Evolutionary conservation across 1,140 invertebrate species (phyloP), one percentile per base, ranked within the genome.

Genomic region (Ceratina japonica): DNA sequence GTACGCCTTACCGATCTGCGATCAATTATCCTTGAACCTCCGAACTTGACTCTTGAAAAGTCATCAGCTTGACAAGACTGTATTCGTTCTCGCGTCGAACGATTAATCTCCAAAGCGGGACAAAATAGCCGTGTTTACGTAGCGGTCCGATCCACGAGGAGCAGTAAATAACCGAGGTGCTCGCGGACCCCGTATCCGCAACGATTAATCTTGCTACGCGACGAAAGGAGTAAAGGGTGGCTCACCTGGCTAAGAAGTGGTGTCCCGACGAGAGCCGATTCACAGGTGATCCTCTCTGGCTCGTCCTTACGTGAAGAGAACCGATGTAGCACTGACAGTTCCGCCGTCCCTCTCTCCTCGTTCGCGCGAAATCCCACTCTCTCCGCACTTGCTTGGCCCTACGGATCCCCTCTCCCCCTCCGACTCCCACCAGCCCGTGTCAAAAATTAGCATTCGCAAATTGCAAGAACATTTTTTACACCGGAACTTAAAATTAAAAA

Each of bases 231-330:
- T 2, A 18, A 13, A 64, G n/a, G 58, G 56, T 16, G 22, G 20
- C 84, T 86, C 70, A 86, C 85, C 71, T 80, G 79, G 75, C 20
- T 75, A 10, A 61, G 62, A 61, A 75, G 68, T 58, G 71, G 72
- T 80, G 66, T 74, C 75, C 37, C 52, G 66, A 22, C 66, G 62
- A 83, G 59, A 86, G 51, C 56, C 70, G 56, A 71, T 81, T 83
- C 72, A 82, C 78, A 81, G 85, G 69, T 83, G 77, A 83, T n/a
- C 82, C 64, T 74, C 64, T 74, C 77, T 58, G 80, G 84, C 31
- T 85, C 87, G 87, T 90, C 86, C 84, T 89, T 83, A 83, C 87
- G 64, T 83, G 79, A 75, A 71, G 86, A 90, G 87, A 81, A 87
- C 79, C 89, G 80, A 81, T 80, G 83, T 83, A 86, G 71, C 81